A percentile compares a stretch with the other conserved stretches of the same genome.
Conservation (phyloP, 2,797 vertebrate species). For the Fundulus diaphanus region DNA sequence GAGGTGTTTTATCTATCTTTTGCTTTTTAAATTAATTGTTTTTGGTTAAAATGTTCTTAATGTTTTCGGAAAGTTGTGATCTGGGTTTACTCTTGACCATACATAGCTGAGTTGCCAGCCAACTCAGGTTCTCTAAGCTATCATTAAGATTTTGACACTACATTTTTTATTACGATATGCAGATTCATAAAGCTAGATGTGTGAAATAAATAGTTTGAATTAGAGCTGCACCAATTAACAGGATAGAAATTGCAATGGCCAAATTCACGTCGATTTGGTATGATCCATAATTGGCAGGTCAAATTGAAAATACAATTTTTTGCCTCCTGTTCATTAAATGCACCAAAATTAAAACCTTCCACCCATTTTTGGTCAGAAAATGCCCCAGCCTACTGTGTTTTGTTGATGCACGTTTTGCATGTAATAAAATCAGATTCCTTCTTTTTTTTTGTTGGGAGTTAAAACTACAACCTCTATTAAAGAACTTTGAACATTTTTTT, state of each 20-base stretch:
- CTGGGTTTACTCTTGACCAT: not conserved
- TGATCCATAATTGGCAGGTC: no score
- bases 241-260: no score
- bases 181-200: constrained; percentile 14
- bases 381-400: not conserved
- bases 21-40: not conserved
- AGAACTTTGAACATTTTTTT: no score
- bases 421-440: no score
- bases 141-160: not conserved
- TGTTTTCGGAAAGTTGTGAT: not conserved
- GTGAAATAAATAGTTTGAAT: not conserved
- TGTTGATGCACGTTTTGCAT: not conserved
- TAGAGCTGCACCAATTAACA: not conserved
- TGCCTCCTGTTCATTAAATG: no score
- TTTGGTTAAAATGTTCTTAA: not conserved
- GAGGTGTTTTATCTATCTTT: not conserved
- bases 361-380: no score
- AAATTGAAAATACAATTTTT: no score
- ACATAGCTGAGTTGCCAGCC: no score
- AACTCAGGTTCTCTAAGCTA: not conserved
- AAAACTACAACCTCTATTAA: no score
- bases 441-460: no score
- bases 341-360: no score
- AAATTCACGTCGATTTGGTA: not conserved
- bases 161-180: not conserved